A percentile compares a stretch with the other conserved stretches of the same genome.
phyloP scores from a whole-genome alignment of 2,797 vertebrate species.

The Xenopus petersii region DNA sequence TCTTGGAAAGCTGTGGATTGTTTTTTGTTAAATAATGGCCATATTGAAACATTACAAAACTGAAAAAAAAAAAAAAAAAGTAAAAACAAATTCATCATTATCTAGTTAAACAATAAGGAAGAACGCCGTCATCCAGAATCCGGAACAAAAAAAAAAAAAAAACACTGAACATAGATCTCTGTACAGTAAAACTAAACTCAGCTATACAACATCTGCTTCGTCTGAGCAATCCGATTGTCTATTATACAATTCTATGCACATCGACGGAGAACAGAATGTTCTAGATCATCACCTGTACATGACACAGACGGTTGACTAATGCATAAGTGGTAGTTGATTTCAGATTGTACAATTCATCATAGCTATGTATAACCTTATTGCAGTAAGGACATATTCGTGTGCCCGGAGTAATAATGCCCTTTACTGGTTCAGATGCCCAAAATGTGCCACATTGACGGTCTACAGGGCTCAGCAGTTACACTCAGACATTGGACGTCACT shows the following conservation, averaged over 20 bases:
- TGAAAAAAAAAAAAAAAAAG: slow-evolving; percentile 67
- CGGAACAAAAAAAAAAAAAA: slow-evolving; percentile 55
- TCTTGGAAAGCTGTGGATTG: background rate
- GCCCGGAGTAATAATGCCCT: slow-evolving; percentile 54
- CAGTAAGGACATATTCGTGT: slow-evolving; percentile 76
- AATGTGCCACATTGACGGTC: slow-evolving; percentile 51
- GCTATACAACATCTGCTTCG: slow-evolving; percentile 91
- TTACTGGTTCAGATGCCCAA: slow-evolving; percentile 18
- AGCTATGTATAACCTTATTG: slow-evolving; percentile 91
- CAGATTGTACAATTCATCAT: slow-evolving; percentile 75
- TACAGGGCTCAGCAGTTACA: slow-evolving; percentile 67
- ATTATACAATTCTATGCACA: slow-evolving; percentile 95
- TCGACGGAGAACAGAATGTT: slow-evolving; percentile 83
- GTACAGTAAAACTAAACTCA: slow-evolving; percentile 86
- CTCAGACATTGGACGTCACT: slow-evolving; percentile 66
- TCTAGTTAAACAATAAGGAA: slow-evolving; percentile 71
- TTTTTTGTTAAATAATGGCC: slow-evolving; percentile 57
- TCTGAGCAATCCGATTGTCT: slow-evolving; percentile 82
- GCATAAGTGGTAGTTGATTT: slow-evolving; percentile 70
- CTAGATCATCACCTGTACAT: slow-evolving; percentile 90
- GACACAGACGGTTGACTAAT: slow-evolving; percentile 68
- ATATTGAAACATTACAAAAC: slow-evolving; percentile 61
- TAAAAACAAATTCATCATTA: slow-evolving; percentile 58
- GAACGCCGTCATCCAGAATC: slow-evolving; percentile 70
- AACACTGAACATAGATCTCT: slow-evolving; percentile 75